A percentile compares a stretch with the other conserved stretches of the same genome.
Evolutionary conservation across 2,888 invertebrate species (phyloP).

Genomic region (Quadroppia sp.): DNA sequence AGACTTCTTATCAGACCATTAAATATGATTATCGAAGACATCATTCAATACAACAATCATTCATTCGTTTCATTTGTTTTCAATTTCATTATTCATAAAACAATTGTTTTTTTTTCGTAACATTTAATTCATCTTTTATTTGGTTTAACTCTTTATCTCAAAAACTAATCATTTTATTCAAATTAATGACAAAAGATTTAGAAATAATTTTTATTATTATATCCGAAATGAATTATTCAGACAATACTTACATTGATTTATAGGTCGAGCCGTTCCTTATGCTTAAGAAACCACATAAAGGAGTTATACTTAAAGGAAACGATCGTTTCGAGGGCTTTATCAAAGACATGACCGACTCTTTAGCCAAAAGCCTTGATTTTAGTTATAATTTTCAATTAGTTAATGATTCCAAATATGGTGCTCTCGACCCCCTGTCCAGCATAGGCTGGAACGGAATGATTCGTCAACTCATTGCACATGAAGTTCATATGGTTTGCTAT

Average conservation of each 20-base stretch:
- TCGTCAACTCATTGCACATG: constrained; percentile 70
- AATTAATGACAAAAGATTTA: too few relatives aligned
- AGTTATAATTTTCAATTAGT: constrained; percentile 62
- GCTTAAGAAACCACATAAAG: constrained; percentile 64
- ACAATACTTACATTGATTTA: too few relatives aligned
- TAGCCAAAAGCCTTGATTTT: constrained; percentile 61
- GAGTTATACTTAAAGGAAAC: constrained; percentile 63
- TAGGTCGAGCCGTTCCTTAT: constrained; percentile 85
- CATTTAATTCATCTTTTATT: not conserved
- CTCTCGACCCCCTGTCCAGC: constrained; percentile 59
- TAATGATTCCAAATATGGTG: constrained; percentile 77
- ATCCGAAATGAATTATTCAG: too few relatives aligned
- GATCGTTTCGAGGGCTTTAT: constrained; percentile 84
- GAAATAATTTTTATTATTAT: too few relatives aligned
- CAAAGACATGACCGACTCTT: constrained; percentile 79
- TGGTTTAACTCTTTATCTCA: not conserved
- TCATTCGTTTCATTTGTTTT: not conserved
- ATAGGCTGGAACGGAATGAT: constrained; percentile 72
- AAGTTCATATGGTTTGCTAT: not conserved
- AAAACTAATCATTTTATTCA: not conserved
- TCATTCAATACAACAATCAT: constrained; percentile 10
- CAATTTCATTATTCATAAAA: not conserved
- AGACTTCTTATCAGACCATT: constrained; percentile 49
- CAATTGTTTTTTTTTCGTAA: not conserved
- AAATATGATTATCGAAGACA: not conserved